phyloP scores from a whole-genome alignment of 2,113 vertebrate genomes.

The Anseranas semipalmata region DNA sequence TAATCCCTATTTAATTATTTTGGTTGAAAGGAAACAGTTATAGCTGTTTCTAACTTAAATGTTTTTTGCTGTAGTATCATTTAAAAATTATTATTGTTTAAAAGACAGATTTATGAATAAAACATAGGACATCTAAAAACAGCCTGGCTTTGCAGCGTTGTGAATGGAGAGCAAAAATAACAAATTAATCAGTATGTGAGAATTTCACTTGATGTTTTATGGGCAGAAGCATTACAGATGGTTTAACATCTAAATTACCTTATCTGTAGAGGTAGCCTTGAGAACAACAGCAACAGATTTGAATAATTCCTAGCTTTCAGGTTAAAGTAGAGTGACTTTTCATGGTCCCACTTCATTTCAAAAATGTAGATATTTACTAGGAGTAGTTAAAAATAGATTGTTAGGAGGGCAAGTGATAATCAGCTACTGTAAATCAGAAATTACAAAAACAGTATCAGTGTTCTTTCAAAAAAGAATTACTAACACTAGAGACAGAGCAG shows the following conservation, averaged over 20 bases:
- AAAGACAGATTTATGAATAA: background rate
- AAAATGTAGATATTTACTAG: background rate
- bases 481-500: background rate
- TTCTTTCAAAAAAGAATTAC: background rate
- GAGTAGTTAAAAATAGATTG: background rate
- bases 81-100: background rate
- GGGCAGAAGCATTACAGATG: background rate
- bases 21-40: background rate
- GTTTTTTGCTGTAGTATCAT: background rate
- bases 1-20: background rate
- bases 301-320: constrained; percentile 1
- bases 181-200: background rate
- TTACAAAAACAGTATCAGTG: background rate
- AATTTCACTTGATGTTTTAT: constrained; percentile 16
- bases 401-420: background rate
- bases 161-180: background rate
- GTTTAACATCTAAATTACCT: constrained; percentile 13
- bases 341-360: background rate
- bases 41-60: background rate
- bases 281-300: background rate
- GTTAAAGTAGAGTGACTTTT: background rate
- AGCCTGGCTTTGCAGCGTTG: background rate
- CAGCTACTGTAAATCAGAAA: background rate
- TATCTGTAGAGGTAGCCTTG: background rate
- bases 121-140: background rate